Base-by-base conservation (phyloP, 2,888 invertebrate genomes). In the Leuctra nigra region DNA sequence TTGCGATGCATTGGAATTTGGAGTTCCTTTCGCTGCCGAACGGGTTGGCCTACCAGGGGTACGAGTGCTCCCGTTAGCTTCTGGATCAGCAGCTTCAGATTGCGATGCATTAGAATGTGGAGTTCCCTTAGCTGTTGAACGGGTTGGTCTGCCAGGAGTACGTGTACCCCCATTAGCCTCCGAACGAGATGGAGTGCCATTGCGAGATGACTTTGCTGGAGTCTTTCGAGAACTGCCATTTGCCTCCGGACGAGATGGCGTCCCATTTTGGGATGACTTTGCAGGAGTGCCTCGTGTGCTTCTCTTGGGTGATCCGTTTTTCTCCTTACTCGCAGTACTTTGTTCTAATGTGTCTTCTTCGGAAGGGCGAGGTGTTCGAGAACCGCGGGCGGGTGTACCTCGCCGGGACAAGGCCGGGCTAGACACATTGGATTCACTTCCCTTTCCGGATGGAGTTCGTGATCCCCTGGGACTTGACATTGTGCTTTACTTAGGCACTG, bases 381-480 rank as follows among this genome's bases (percentile, higher is more conserved):
- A 33, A 20, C 56, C 47, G 4, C 48, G 36, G 22, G 50, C 50
- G 7, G 50, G 50, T 2, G 50, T 50, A 16, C 33, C 33, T 7
- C 50, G 50, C 16, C 50, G 50, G 3, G 50, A 33, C 2, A 22
- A 18, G n/a, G n/a, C n/a, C 18, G 50, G 50, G 4, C 16, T 18
- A 7, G 35, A 13, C 2, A 33, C 14, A 16, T 13, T 22, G 4
- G 16, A 16, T 25, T 35, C 35, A 18, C 11, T 35, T 6, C 35
- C 35, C 50, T 33, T 33, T 18, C 33, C 35, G 1, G 56, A 3
- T 6, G 48, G 56, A 6, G 56, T 54, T 25, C 52, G 16, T 1
- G 2, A 29, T 24, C 54, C 22, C 11, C 44, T 25, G 16, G 57
- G 54, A 20, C 57, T 54, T 14, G 57, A 48, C 57, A 54, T 57